phyloP scores from a whole-genome alignment of 2,113 vertebrate genomes.

The Phylloscopus whistleri region DNA sequence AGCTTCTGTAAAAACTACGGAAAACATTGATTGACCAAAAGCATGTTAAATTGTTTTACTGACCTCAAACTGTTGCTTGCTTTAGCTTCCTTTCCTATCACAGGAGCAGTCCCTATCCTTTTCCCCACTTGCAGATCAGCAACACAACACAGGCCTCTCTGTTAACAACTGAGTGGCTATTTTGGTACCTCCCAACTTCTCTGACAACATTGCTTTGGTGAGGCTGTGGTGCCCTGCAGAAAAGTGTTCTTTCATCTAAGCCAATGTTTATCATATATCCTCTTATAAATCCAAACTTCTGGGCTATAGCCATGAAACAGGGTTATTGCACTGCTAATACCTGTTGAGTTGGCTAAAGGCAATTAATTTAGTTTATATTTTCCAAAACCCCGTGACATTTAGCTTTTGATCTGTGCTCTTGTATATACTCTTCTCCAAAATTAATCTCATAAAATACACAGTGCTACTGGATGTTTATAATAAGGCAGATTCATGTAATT shows the following conservation, averaged over 20 bases:
- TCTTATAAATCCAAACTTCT: neutral
- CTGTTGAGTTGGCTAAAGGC: neutral
- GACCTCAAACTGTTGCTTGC: neutral
- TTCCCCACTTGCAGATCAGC: neutral
- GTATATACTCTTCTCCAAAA: neutral
- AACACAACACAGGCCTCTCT: neutral
- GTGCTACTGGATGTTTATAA: neutral
- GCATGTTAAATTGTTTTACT: neutral
- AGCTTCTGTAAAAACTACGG: neutral
- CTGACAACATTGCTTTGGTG: neutral
- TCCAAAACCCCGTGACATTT: neutral
- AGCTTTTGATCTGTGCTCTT: neutral
- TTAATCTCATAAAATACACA: neutral
- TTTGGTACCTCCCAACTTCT: neutral
- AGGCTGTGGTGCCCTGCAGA: neutral
- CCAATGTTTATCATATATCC: neutral
- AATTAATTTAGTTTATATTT: neutral
- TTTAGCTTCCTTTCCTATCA: neutral
- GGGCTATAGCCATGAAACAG: neutral
- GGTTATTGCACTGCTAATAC: neutral
- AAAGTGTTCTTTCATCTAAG: neutral
- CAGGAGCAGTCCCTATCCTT: neutral
- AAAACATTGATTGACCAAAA: neutral
- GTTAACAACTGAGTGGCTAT: neutral
- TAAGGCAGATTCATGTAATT: neutral